Evolutionary conservation across 2,113 vertebrate genomes (phyloP).

Genomic region (Probosciger aterrimus): DNA sequence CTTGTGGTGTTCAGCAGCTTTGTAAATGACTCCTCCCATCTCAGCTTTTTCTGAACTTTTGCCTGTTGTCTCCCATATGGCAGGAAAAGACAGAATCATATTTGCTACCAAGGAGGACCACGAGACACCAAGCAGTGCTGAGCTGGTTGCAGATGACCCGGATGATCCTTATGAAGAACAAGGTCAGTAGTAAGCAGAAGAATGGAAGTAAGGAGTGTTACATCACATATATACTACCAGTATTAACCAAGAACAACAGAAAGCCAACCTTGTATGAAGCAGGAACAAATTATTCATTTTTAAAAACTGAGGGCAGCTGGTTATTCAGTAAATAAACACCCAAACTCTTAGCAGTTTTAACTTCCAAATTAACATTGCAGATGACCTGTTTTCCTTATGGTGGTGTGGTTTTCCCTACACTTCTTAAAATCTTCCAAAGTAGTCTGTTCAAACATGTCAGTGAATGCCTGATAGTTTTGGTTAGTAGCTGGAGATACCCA

Average conservation of each 20-base stretch:
- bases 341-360: neutral
- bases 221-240: neutral
- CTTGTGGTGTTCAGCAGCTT: neutral
- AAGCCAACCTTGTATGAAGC: neutral
- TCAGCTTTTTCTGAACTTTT: neutral
- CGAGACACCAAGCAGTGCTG: conserved; percentile 90
- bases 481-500: neutral
- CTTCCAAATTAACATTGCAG: neutral
- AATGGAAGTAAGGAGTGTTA: neutral
- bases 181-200: conserved; percentile 62
- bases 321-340: neutral
- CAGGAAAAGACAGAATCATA: conserved; percentile 83
- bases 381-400: neutral
- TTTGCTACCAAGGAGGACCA: conserved; percentile 92
- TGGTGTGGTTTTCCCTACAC: neutral
- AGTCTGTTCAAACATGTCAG: neutral
- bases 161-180: conserved; percentile 94
- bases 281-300: neutral
- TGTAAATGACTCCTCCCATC: neutral
- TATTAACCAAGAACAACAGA: neutral
- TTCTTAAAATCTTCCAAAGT: neutral
- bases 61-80: neutral
- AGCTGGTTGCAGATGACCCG: conserved; percentile 94
- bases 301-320: neutral
- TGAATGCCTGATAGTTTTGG: neutral